Evolutionary conservation across 2,113 vertebrate species (phyloP).

Genomic region (Orthochromis indermauri): DNA sequence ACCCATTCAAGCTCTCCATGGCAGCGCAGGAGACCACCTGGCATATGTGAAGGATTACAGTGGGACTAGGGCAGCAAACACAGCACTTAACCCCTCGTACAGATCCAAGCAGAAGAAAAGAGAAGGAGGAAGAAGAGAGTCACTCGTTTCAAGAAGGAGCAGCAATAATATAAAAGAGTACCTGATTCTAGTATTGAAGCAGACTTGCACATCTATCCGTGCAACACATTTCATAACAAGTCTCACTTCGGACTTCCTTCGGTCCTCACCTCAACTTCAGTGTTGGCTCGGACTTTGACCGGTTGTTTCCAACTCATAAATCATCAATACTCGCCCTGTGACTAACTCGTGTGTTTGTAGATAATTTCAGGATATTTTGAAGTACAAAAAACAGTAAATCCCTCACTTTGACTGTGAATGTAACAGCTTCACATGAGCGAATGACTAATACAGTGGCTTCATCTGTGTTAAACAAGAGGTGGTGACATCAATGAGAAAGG

Average conservation of each 20-base stretch:
- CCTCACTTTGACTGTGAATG: background rate
- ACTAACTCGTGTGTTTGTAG: background rate
- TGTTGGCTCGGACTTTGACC: conserved; percentile 9
- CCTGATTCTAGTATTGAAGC: background rate
- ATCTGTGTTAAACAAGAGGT: background rate
- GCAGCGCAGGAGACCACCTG: background rate
- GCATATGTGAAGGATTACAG: background rate
- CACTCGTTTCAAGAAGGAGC: background rate
- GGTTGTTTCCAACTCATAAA: conserved; percentile 6
- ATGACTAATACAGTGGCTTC: background rate
- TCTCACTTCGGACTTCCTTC: background rate
- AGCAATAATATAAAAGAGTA: background rate
- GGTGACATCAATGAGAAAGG: background rate
- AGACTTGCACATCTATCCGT: background rate
- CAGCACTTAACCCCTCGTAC: background rate
- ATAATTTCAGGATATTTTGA: background rate
- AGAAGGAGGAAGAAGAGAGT: background rate
- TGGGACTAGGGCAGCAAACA: background rate
- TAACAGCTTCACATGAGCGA: background rate
- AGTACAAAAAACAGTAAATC: background rate
- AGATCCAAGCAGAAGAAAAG: background rate
- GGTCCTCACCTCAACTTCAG: background rate
- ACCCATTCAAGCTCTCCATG: background rate
- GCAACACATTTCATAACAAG: background rate
- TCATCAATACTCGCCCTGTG: background rate